Percentiles rank a stretch among this genome's conserved stretches.
These are phyloP conservation scores for Shinisaurus crocodilurus DNA, from an alignment of 2,113 vertebrate species.

Conservation along the genomic window DNA sequence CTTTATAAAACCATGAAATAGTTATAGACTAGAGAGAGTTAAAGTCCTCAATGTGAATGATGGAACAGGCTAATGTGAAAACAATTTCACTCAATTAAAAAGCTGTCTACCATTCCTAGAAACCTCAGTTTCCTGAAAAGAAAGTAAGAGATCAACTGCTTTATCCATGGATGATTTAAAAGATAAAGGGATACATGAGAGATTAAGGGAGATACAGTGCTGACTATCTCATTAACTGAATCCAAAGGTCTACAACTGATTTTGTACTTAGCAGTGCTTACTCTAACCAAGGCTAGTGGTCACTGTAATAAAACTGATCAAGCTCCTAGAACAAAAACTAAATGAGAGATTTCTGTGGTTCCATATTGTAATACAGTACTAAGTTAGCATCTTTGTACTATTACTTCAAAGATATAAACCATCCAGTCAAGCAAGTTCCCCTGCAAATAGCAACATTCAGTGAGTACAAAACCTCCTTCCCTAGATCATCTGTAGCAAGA, in stretches of 20 bases:
- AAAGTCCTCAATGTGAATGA: background rate
- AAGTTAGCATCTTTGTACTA: background rate
- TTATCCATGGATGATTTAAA: slow-evolving; percentile 45
- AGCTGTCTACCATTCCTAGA: background rate
- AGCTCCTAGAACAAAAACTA: background rate
- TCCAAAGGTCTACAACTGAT: background rate
- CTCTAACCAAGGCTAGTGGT: background rate
- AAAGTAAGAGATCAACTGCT: background rate
- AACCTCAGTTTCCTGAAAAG: background rate
- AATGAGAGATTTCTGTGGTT: background rate
- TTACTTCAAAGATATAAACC: too few species aligned
- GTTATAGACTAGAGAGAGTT: background rate
- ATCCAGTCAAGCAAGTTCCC: too few species aligned
- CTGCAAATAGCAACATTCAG: background rate
- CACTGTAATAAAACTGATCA: background rate
- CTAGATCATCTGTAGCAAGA: background rate
- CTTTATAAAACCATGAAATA: background rate
- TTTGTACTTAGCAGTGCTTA: slow-evolving; percentile 1
- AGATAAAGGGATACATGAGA: slow-evolving; percentile 47
- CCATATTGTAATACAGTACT: background rate
- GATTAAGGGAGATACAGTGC: slow-evolving; percentile 37
- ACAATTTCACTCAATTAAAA: background rate
- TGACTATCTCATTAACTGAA: slow-evolving; percentile 33
- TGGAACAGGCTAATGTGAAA: background rate
- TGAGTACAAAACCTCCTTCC: background rate